Percentiles rank a stretch among this genome's conserved stretches.
These are phyloP conservation scores for Catagonus wagneri DNA, from an alignment of 2,113 vertebrate genomes.

Conservation along the genomic window DNA sequence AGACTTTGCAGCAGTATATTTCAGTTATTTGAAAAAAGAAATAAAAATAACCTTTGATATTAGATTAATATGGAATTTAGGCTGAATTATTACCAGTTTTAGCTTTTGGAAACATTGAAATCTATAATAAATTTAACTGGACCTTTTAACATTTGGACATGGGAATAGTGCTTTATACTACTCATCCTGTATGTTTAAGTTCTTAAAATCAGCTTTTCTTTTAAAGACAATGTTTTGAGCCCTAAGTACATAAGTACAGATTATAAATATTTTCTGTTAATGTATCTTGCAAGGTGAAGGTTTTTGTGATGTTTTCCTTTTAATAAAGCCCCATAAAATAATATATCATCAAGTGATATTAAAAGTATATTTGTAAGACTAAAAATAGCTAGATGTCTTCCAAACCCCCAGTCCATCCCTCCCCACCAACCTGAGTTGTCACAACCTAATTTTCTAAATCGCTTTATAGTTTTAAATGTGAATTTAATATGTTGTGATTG, in stretches of 20 bases:
- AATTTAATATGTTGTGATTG: slow-evolving; percentile 32
- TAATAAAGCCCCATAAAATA: slow-evolving; percentile 15
- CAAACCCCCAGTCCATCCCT: too few species aligned
- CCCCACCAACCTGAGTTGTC: too few species aligned
- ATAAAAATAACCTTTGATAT: not conserved
- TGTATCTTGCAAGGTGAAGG: not conserved
- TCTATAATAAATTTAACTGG: not conserved
- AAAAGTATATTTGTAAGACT: slow-evolving; percentile 13
- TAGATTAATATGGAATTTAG: slow-evolving; percentile 22
- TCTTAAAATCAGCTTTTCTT: not conserved
- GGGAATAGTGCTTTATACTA: not conserved
- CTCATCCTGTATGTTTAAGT: not conserved
- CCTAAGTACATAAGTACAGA: not conserved
- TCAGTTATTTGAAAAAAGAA: slow-evolving; percentile 31
- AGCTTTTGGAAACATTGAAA: not conserved
- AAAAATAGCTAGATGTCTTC: not conserved
- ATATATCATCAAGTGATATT: slow-evolving; percentile 1
- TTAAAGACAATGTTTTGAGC: slow-evolving; percentile 19
- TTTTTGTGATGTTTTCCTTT: not conserved
- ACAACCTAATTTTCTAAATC: not conserved
- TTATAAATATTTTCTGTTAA: not conserved
- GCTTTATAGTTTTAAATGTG: slow-evolving; percentile 44
- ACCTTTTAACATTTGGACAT: not conserved
- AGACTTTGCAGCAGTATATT: not conserved
- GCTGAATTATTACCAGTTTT: slow-evolving; percentile 11